phyloP scores from a whole-genome alignment of 2,797 vertebrate species.

The Lateolabrax maculatus region DNA sequence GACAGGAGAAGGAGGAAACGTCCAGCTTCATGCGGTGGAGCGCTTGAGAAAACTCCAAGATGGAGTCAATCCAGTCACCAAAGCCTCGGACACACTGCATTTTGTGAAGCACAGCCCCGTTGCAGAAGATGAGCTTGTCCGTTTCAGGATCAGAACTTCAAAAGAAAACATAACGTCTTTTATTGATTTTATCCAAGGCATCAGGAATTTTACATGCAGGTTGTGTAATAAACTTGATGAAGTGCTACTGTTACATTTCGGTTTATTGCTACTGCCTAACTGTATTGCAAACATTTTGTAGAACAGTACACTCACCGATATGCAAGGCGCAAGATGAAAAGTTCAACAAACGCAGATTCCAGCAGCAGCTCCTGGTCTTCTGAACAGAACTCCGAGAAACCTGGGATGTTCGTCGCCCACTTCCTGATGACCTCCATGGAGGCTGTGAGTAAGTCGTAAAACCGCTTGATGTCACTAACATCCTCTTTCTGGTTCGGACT shows the following conservation, averaged over 20 bases:
- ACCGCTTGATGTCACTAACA: conserved; percentile 90
- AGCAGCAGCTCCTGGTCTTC: conserved; percentile 95
- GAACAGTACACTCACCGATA: conserved; percentile 87
- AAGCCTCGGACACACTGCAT: conserved; percentile 93
- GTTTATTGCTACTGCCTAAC: neutral
- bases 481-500: conserved; percentile 91
- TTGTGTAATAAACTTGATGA: neutral
- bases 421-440: conserved; percentile 94
- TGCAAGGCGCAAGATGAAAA: conserved; percentile 95
- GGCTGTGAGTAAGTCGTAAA: conserved; percentile 92
- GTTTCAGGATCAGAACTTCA: conserved; percentile 91
- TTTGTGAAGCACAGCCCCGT: conserved; percentile 92
- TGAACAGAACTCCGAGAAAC: conserved; percentile 88
- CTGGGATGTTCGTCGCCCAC: conserved; percentile 93
- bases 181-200: neutral
- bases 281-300: neutral
- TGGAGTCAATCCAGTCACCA: conserved; percentile 95
- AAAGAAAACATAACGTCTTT: neutral
- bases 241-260: neutral
- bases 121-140: conserved; percentile 94
- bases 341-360: conserved; percentile 95
- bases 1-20: conserved; percentile 93
- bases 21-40: conserved; percentile 93
- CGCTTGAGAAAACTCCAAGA: conserved; percentile 93
- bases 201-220: neutral